These are phyloP conservation scores for Erpobdella octoculata DNA, from an alignment of 2,888 invertebrate species.

Conservation along the genomic window DNA sequence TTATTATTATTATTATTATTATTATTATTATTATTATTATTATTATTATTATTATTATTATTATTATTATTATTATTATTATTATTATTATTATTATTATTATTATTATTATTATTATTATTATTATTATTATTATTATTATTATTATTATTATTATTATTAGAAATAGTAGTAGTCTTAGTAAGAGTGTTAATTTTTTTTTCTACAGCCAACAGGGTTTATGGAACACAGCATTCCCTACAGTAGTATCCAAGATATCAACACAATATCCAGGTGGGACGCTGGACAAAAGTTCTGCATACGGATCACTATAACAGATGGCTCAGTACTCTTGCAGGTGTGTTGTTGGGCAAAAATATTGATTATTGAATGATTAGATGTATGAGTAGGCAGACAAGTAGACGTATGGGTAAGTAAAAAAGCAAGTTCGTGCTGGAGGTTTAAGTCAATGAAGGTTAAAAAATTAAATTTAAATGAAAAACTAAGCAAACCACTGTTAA, in stretches of 20 bases:
- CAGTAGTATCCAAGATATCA: slow-evolving; percentile 68
- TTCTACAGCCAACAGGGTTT: slow-evolving; percentile 52
- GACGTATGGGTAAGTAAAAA: too few species aligned
- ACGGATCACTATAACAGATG: slow-evolving; percentile 67
- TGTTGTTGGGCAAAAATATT: slow-evolving; percentile 21
- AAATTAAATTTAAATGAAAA: too few species aligned
- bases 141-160: slow-evolving; percentile 5
- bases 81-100: slow-evolving; percentile 19
- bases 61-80: not conserved
- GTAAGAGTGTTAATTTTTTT: too few species aligned
- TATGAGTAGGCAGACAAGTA: not conserved
- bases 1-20: not conserved
- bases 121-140: slow-evolving; percentile 7
- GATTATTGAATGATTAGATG: not conserved
- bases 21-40: slow-evolving; percentile 7
- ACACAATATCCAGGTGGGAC: slow-evolving; percentile 70
- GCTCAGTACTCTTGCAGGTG: slow-evolving; percentile 67
- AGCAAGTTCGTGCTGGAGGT: too few species aligned
- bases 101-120: slow-evolving; percentile 18
- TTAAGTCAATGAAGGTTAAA: too few species aligned
- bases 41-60: slow-evolving; percentile 7
- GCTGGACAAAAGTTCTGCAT: slow-evolving; percentile 72
- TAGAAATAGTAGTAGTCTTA: not conserved
- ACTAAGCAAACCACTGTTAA: too few species aligned
- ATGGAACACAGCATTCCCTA: slow-evolving; percentile 65